Base-by-base conservation (phyloP, 35 echinoderm and acorn worm genomes). In the Acanthaster planci region DNA sequence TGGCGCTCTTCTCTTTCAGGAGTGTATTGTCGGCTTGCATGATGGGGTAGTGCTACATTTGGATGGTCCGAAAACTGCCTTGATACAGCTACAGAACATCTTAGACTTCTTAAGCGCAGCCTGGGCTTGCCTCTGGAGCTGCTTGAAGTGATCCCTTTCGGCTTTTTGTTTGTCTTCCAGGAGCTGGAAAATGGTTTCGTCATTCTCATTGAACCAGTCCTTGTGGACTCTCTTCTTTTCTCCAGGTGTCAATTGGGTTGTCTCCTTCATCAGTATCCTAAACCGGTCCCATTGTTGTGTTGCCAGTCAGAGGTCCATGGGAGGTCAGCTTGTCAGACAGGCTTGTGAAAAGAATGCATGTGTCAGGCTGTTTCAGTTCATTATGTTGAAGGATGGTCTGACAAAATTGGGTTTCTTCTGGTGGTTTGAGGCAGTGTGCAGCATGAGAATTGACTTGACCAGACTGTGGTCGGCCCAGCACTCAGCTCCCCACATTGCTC, bases 171-270 rank as follows among this genome's bases (percentile, higher is more conserved):
- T 81, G 9, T 53, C 36, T 5, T 53, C 40, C 5, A 53, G 79
- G 22, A 53, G 9, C 40, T 40, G 8, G 16, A 2, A 1, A 22
- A 81, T 81, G 39, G 12, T 27, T 10, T 51, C 39, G 35, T 79
- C 76, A 57, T 87, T 79, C 36, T 80, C 86, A 38, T 88, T 77
- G 55, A 88, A 80, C 76, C 86, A 88, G 77, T 88, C 86, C 39
- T 88, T 76, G 86, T 81, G 85, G 39, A 42, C 60, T 78, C 85
- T 40, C 38, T 87, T 79, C 51, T 68, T 77, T 29, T 21, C 23
- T 50, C 85, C 85, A 14, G 53, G 75, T 21, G 52, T 52, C 17
- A 5, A 19, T 8, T 51, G 16, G 52, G 80, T 42, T 23, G 22
- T 55, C 39, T 21, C 17, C 42, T 16, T 82, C 17, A 23, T 19